Base-by-base conservation (phyloP, 1,140 invertebrate genomes). In the Andrena cerasifolii region DNA sequence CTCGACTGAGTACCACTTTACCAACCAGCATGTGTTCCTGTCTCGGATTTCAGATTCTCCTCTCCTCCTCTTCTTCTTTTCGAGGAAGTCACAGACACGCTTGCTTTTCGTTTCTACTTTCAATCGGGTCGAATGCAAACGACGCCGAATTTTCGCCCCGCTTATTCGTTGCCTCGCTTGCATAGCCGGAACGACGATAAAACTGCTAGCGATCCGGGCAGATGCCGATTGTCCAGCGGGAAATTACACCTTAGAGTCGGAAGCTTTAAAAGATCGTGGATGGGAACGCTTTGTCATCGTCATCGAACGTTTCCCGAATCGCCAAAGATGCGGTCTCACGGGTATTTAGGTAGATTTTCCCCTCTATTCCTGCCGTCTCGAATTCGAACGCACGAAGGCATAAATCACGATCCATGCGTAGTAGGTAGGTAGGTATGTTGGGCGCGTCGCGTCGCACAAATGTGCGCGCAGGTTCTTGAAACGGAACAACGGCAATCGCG, bases 251-350 rank as follows among this genome's bases (percentile, higher is more conserved):
- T n/a, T n/a, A n/a, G n/a, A n/a, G n/a, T n/a, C n/a, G n/a, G n/a
- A n/a, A n/a, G n/a, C n/a, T n/a, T n/a, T n/a, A n/a, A n/a, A n/a
- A n/a, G n/a, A n/a, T n/a, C n/a, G n/a, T n/a, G n/a, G n/a, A n/a
- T n/a, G n/a, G n/a, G n/a, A n/a, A n/a, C n/a, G n/a, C n/a, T n/a
- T n/a, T n/a, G n/a, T n/a, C n/a, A n/a, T n/a, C n/a, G n/a, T n/a
- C n/a, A n/a, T n/a, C n/a, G 16, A 67, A 36, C 14, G n/a, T 24
- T 54, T 43, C 16, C 40, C 40, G 14, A 49, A 14, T 8, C 47
- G 36, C 14, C 45, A 36, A 21, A 36, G 78, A 80, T 73, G 49
- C 74, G 87, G 86, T 89, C 88, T 79, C 89, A 89, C 89, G 89
- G 87, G 83, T 85, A 87, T 88, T 89, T 86, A 47, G n/a, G n/a